Evolutionary conservation across 2,113 vertebrate genomes (phyloP).

Genomic region (Rhea americana): DNA sequence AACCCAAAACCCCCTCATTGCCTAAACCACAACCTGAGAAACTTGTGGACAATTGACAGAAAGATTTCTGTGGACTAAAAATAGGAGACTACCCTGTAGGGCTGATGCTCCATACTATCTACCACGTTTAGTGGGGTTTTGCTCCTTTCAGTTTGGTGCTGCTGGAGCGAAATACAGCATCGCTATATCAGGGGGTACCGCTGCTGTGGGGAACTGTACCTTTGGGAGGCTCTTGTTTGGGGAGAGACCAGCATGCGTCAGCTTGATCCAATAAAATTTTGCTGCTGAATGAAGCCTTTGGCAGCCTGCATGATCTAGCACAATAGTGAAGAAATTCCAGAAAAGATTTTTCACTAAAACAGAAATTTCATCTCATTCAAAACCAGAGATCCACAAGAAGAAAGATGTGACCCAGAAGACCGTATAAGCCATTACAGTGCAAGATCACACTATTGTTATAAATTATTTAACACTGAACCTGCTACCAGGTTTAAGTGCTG

Average conservation of each 20-base stretch:
- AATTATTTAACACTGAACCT: not conserved
- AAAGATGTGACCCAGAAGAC: not conserved
- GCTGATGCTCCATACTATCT: not conserved
- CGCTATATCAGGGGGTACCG: not conserved
- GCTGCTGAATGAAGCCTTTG: not conserved
- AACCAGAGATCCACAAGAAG: not conserved
- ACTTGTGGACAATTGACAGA: accelerated
- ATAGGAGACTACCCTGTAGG: not conserved
- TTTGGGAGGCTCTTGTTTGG: not conserved
- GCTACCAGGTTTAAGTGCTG: not conserved
- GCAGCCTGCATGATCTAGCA: not conserved
- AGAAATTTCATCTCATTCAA: not conserved
- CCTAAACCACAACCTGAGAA: not conserved
- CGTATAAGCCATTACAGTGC: accelerated
- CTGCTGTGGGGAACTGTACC: not conserved
- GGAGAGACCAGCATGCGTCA: not conserved
- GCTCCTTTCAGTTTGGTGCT: not conserved
- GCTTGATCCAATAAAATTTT: not conserved
- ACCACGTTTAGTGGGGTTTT: not conserved
- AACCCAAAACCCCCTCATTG: accelerated
- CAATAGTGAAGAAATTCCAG: not conserved
- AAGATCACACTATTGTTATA: not conserved
- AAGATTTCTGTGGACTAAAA: not conserved
- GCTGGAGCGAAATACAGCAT: not conserved
- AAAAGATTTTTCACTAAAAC: not conserved